Evolutionary conservation across 2,113 vertebrate species (phyloP).

Genomic region (Colius striatus): DNA sequence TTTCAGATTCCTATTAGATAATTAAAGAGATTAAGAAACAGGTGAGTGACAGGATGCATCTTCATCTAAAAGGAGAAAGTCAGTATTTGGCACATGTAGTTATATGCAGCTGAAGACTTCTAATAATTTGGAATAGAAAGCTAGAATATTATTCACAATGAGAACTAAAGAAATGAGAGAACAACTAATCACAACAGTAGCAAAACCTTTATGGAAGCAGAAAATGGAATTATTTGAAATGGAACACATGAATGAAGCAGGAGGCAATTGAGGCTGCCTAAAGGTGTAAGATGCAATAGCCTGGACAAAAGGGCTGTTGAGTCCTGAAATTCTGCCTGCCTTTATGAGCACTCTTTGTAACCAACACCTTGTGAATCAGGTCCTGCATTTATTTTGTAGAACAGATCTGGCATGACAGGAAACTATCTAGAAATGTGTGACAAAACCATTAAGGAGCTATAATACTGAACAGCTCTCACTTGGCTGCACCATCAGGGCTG

Average conservation of each 20-base stretch:
- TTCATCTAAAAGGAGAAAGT: neutral
- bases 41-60: neutral
- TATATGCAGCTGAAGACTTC: neutral
- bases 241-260: neutral
- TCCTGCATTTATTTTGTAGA: neutral
- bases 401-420: neutral
- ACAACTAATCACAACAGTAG: neutral
- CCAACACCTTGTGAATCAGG: neutral
- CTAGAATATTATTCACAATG: neutral
- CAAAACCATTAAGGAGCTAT: neutral
- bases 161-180: neutral
- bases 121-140: neutral
- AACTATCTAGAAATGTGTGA: neutral
- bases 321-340: neutral
- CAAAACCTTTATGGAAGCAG: neutral
- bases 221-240: neutral
- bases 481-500: neutral
- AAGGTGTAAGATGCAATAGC: neutral
- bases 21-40: neutral
- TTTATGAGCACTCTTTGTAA: neutral
- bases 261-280: neutral
- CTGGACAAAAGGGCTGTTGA: rapidly evolving
- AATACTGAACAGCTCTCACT: neutral
- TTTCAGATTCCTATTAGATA: neutral
- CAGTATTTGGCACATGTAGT: neutral